A percentile compares a stretch with the other conserved stretches of the same genome.
Evolutionary conservation across 2,888 invertebrate genomes (phyloP).

Genomic region (Frankliniella fusca): DNA sequence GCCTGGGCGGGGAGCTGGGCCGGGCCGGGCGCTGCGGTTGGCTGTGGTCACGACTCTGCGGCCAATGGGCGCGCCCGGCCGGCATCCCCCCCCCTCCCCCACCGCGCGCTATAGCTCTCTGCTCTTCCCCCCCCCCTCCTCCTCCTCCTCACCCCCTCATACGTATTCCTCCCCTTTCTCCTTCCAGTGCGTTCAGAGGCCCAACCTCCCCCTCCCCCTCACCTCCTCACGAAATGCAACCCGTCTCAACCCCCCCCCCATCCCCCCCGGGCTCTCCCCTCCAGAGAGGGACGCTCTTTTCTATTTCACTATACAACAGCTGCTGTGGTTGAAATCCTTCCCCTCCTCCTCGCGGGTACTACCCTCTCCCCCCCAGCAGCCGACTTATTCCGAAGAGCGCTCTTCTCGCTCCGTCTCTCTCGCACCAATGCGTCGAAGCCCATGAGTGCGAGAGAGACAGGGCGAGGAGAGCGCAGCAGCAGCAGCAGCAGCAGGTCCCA

Average conservation of each 20-base stretch:
- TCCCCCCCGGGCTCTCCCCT: not conserved
- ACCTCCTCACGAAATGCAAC: too few relatives aligned
- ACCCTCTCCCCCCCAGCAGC: not conserved
- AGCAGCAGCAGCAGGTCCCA: not conserved
- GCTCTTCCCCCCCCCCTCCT: not conserved
- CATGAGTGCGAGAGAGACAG: too few relatives aligned
- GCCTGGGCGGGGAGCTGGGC: too few relatives aligned
- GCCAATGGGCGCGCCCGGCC: not conserved
- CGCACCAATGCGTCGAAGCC: not conserved
- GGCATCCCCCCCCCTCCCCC: not conserved
- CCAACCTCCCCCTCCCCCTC: too few relatives aligned
- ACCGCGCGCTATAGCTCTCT: not conserved
- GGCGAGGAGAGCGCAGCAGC: too few relatives aligned
- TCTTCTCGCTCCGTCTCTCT: not conserved
- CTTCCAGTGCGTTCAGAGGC: too few relatives aligned
- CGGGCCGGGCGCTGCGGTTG: too few relatives aligned
- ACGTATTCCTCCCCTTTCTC: not conserved
- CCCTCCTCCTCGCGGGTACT: not conserved
- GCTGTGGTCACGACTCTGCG: not conserved
- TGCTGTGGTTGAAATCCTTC: constrained; percentile 5
- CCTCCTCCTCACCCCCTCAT: not conserved
- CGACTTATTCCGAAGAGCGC: too few relatives aligned
- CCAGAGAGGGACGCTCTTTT: not conserved
- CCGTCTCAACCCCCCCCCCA: not conserved
- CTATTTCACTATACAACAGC: not conserved